These are phyloP conservation scores for Nettapus auritus DNA, from an alignment of 2,113 vertebrate species.

Conservation along the genomic window DNA sequence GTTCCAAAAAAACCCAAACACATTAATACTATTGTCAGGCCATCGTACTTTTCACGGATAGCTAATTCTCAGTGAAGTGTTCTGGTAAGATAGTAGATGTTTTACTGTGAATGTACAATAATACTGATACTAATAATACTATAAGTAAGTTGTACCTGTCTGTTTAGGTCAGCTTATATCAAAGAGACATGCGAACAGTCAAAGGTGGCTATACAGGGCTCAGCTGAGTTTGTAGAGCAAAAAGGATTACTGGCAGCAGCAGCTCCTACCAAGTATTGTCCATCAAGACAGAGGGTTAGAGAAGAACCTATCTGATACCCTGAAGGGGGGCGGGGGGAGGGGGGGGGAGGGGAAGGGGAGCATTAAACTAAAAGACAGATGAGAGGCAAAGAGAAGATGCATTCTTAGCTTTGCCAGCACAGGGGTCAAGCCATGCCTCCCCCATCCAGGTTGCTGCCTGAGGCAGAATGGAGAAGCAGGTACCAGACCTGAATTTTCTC, in stretches of 20 bases:
- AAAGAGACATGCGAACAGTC: background rate
- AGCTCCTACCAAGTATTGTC: background rate
- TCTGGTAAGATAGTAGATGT: background rate
- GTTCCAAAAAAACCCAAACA: background rate
- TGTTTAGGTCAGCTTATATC: background rate
- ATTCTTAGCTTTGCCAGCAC: fast-evolving
- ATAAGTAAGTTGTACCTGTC: background rate
- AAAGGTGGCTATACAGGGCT: background rate
- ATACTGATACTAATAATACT: too few relatives aligned
- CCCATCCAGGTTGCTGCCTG: too few relatives aligned
- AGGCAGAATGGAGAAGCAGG: too few relatives aligned
- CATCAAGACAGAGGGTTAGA: background rate
- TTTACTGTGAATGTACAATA: background rate
- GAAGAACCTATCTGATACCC: background rate
- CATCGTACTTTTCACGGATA: background rate
- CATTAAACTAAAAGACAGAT: background rate
- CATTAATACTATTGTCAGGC: too few relatives aligned
- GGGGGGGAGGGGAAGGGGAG: too few relatives aligned
- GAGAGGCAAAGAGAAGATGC: background rate
- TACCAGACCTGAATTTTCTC: background rate
- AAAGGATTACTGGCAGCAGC: background rate
- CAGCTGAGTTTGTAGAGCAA: background rate
- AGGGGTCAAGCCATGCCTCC: background rate
- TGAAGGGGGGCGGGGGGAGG: too few relatives aligned
- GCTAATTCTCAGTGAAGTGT: background rate